Conservation (phyloP, 2,888 invertebrate genomes). For the Mantis religiosa region DNA sequence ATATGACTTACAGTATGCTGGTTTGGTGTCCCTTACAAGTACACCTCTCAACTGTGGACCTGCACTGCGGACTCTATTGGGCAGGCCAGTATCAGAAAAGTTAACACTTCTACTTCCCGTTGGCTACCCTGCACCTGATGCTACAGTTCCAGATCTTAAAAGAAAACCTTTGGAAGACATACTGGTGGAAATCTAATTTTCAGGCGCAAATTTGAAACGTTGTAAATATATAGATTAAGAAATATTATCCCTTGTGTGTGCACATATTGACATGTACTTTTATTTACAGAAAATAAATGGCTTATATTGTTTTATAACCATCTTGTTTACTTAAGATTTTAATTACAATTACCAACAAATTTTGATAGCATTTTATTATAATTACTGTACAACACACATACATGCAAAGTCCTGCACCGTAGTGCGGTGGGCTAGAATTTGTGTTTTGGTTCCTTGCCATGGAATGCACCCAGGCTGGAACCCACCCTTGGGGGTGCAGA, state of each 20-base stretch:
- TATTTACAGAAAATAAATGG: background rate
- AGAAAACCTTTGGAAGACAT: slow-evolving; percentile 72
- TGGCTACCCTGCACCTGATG: slow-evolving; percentile 74
- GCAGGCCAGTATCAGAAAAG: slow-evolving; percentile 77
- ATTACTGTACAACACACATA: too few relatives aligned
- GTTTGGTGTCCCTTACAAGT: slow-evolving; percentile 79
- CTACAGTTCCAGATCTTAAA: slow-evolving; percentile 70
- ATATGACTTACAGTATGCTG: slow-evolving; percentile 62
- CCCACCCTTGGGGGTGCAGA: too few relatives aligned
- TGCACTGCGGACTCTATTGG: slow-evolving; percentile 66
- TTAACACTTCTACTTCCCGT: slow-evolving; percentile 77
- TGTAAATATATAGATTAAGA: background rate
- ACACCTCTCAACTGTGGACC: slow-evolving; percentile 90
- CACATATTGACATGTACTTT: slow-evolving; percentile 37
- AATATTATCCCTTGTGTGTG: slow-evolving; percentile 39
- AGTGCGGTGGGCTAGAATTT: too few relatives aligned
- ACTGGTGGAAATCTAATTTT: slow-evolving; percentile 54
- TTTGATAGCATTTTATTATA: too few relatives aligned
- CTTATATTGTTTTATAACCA: background rate
- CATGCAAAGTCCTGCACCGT: too few relatives aligned
- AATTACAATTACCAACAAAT: too few relatives aligned
- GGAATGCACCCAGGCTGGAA: too few relatives aligned
- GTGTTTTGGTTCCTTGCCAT: too few relatives aligned
- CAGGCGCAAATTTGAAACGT: background rate
- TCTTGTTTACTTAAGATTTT: background rate